Evolutionary conservation across 1,140 invertebrate species (phyloP), one percentile per base, ranked within the genome.

Genomic region (Acromyrmex echinatior): DNA sequence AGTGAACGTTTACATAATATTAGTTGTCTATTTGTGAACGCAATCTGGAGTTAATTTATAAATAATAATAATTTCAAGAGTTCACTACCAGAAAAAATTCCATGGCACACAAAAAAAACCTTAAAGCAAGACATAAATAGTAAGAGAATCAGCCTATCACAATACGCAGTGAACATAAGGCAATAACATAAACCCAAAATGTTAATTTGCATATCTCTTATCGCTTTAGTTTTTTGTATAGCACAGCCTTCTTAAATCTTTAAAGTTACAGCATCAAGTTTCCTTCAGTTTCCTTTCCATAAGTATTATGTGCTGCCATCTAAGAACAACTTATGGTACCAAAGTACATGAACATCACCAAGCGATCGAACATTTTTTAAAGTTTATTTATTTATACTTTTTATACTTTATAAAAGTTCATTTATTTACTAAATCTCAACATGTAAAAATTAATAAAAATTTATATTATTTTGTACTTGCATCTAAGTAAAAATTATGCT

Each of bases 301-400:
- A 76, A 84, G 70, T 84, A 84, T 63, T 16, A 63, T 3, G 82
- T 89, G 88, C 60, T 70, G 88, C 87, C 88, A 89, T 89, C 88
- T 89, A 89, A 21, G 45, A 45, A 70, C 21, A 18, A 56, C 10
- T 12, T 14, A 10, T 5, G 1, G 10, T 74, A 84, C n/a, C 7
- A 84, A 74, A 74, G 1, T 60, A 14, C 9, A 12, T 58, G 18
- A 35, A 3, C 16, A 6, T 35, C 39, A 31, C 49, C 25, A 51
- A 74, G n/a, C 21, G n/a, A 45, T 14, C 12, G 25, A 58, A 71
- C 25, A 31, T 45, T 73, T n/a, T 45, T 21, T 25, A 21, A 60
- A n/a, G 9, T 82, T 60, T 28, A 45, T 60, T 31, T 51, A 39
- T 45, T 45, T 45, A 45, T 45, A 45, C 2, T 45, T 12, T 45